phyloP scores from a whole-genome alignment of 1,140 invertebrate species.

The Pogonomyrmex barbatus region DNA sequence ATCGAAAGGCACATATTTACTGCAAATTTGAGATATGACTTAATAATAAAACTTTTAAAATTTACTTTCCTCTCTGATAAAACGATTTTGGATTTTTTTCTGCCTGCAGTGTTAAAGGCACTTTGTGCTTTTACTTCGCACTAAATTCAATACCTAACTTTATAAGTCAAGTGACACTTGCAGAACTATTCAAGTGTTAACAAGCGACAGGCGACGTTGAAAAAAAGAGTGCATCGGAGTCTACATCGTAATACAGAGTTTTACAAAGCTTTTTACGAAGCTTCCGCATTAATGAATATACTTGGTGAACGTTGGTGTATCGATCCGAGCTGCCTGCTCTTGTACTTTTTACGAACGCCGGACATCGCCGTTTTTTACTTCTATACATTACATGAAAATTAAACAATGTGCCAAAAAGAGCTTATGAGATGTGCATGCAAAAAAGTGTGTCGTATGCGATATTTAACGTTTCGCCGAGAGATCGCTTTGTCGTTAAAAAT shows the following conservation, averaged over 20 bases:
- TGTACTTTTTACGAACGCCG: background rate
- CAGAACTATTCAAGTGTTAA: conserved; percentile 47
- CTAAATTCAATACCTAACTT: conserved; percentile 35
- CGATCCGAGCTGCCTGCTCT: background rate
- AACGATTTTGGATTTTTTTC: conserved; percentile 15
- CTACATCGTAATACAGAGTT: conserved; percentile 41
- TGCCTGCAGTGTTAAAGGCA: background rate
- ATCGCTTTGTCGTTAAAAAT: conserved; percentile 14
- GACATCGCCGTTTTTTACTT: background rate
- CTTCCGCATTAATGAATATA: conserved; percentile 56
- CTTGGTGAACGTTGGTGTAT: conserved; percentile 42
- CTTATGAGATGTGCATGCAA: background rate
- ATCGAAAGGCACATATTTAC: background rate
- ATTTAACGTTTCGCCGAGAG: conserved; percentile 27
- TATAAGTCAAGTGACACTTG: conserved; percentile 55
- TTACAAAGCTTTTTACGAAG: conserved; percentile 45
- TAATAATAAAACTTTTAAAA: background rate
- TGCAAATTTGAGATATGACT: conserved; percentile 4
- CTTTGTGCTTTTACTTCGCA: conserved; percentile 10
- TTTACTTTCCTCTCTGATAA: conserved; percentile 1
- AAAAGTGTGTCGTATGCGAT: conserved; percentile 13
- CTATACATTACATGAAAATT: conserved; percentile 28
- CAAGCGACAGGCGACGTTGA: conserved; percentile 30
- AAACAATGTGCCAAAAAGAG: conserved; percentile 21
- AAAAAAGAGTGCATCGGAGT: conserved; percentile 29